Percentiles rank a stretch among this genome's conserved stretches.
Conservation (phyloP, 2,888 invertebrate genomes). For the Oasisia sp. region DNA sequence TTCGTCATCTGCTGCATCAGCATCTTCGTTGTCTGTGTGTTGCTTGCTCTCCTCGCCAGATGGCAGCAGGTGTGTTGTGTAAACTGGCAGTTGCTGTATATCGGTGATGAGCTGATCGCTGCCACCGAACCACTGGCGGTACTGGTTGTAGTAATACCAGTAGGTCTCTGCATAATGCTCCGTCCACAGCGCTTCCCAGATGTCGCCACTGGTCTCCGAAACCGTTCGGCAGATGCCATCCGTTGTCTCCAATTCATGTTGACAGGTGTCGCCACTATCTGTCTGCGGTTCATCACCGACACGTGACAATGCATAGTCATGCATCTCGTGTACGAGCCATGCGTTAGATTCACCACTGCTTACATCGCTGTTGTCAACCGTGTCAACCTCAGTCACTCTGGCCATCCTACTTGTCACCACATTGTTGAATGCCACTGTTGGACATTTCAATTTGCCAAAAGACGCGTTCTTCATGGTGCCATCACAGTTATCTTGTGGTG, state of each 20-base stretch:
- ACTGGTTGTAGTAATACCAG: constrained; percentile 55
- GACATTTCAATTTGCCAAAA: neutral
- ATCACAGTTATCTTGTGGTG: constrained; percentile 14
- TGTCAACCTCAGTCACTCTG: constrained; percentile 21
- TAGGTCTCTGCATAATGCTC: constrained; percentile 57
- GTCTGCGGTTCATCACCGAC: neutral
- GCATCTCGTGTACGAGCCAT: neutral
- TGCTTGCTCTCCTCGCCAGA: neutral
- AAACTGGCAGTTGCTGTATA: neutral
- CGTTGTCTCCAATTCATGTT: constrained; percentile 20
- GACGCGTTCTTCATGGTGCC: neutral
- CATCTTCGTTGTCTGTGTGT: neutral
- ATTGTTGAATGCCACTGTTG: constrained; percentile 14
- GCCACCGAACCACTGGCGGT: constrained; percentile 24
- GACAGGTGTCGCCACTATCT: constrained; percentile 17
- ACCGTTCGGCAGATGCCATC: neutral
- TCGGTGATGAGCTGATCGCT: neutral
- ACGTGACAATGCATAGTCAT: constrained; percentile 19
- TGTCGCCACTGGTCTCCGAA: constrained; percentile 48
- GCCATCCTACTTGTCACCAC: neutral
- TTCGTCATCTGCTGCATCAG: neutral
- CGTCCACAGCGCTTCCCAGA: constrained; percentile 48
- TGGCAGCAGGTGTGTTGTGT: neutral
- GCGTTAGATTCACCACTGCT: constrained; percentile 13
- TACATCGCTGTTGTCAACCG: neutral